Evolutionary conservation across 64 coral and sea anemone genomes (phyloP).

Genomic region (Actinia equina): DNA sequence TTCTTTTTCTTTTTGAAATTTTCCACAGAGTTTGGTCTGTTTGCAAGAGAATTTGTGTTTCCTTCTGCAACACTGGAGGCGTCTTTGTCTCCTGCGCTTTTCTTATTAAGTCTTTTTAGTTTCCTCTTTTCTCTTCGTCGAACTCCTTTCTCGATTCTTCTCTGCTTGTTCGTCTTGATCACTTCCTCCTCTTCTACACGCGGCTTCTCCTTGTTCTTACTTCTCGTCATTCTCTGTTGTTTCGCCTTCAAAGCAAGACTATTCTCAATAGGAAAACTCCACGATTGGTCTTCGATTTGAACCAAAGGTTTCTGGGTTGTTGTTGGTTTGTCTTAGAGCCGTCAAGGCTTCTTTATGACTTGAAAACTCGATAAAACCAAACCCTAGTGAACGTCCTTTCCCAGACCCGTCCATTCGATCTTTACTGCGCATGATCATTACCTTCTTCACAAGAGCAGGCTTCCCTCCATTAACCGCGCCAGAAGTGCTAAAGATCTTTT

Average conservation of each 20-base stretch:
- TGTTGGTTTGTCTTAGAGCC: constrained; percentile 75
- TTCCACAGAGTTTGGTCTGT: not conserved
- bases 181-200: constrained; percentile 4
- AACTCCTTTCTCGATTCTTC: constrained; percentile 50
- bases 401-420: constrained; percentile 73
- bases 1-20: constrained; percentile 24
- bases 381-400: constrained; percentile 71
- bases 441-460: constrained; percentile 39
- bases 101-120: constrained; percentile 56
- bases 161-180: constrained; percentile 72
- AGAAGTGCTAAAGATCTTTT: constrained; percentile 50
- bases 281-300: constrained; percentile 86
- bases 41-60: not conserved
- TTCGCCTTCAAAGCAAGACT: constrained; percentile 81
- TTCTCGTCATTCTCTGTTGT: constrained; percentile 44
- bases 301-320: constrained; percentile 87
- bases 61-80: not conserved
- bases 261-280: constrained; percentile 90
- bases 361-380: constrained; percentile 82
- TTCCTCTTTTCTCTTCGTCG: constrained; percentile 55
- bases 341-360: constrained; percentile 77
- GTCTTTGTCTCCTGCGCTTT: constrained; percentile 17
- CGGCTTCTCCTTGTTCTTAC: constrained; percentile 29
- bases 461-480: not conserved
- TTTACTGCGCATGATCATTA: constrained; percentile 80